Base-by-base conservation (phyloP, 2,797 vertebrate genomes). In the Selene dorsalis region DNA sequence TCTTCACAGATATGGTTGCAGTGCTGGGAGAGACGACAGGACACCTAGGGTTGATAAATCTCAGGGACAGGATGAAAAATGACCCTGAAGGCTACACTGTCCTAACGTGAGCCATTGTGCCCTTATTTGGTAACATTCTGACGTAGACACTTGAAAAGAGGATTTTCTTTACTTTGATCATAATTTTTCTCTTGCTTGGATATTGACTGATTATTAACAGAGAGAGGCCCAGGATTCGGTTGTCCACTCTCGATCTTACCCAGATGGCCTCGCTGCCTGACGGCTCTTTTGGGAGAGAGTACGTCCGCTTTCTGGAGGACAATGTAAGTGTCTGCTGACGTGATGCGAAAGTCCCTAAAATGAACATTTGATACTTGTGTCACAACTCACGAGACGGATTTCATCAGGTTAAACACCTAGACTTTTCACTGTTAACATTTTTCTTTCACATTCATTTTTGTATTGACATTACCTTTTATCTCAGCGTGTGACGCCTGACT, bases 21-120 rank as follows among this genome's bases (percentile, higher is more conserved):
- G 98, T 99, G 32, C 95, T 99, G 0, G 97, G 97, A 6, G 98
- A 99, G 88, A 97, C 98, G 2, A 99, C 98, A 0, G 97, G 98
- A 53, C 88, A 91, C 59, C 69, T 88, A 10, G 95, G 96, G 2
- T 89, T 99, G 67, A 83, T 92, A 16, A 94, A 84, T 16, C 95
- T 99, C 83, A 93, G 96, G 56, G 93, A 97, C 81, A 92, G 87
- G 89, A 99, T 99, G 97, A 97, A 80, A 70, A 95, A 91, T 14
- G 93, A 99, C 74, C 95, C 96, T 0, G 98, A 99, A 92, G 98
- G 98, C 68, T 81, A 90, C 72, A 88, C 88, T 52, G 91, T 99
- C 86, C 94, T 99, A 28, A 95, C 86, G 98, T 99, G 87, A 87
- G 96, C 74, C 41, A 4, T n/a, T 16, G 0, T 0, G 16, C 16